phyloP scores from a whole-genome alignment of 2,888 invertebrate genomes.

The Drosophila rubida region DNA sequence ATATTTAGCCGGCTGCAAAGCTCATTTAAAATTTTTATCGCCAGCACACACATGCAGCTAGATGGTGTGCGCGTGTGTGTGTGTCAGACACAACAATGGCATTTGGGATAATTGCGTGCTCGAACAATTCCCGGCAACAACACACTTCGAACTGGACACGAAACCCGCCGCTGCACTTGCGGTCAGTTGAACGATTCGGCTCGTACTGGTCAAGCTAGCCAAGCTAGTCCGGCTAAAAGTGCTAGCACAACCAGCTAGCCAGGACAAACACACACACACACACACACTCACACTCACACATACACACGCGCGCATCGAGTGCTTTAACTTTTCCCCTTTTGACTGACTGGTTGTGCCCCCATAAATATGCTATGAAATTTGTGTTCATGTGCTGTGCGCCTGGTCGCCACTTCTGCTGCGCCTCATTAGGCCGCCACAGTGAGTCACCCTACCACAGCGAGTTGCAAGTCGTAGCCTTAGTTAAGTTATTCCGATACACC shows the following conservation, averaged over 20 bases:
- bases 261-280: slow-evolving; percentile 22
- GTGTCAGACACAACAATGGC: slow-evolving; percentile 47
- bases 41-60: slow-evolving; percentile 1
- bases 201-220: slow-evolving; percentile 82
- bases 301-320: background rate
- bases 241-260: slow-evolving; percentile 55
- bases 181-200: slow-evolving; percentile 84
- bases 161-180: slow-evolving; percentile 62
- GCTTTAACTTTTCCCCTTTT: slow-evolving; percentile 1
- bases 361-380: slow-evolving; percentile 71
- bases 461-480: background rate
- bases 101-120: slow-evolving; percentile 62
- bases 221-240: slow-evolving; percentile 5
- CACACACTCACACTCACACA: slow-evolving; percentile 13
- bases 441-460: slow-evolving; percentile 60
- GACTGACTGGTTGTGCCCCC: slow-evolving; percentile 46
- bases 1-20: slow-evolving; percentile 55
- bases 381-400: slow-evolving; percentile 56
- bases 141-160: background rate
- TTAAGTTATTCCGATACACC: slow-evolving; percentile 40
- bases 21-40: slow-evolving; percentile 44
- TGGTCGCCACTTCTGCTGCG: slow-evolving; percentile 38
- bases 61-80: background rate
- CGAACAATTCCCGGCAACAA: background rate
- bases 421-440: slow-evolving; percentile 35